Evolutionary conservation across 2,888 invertebrate genomes (phyloP).

Genomic region (Platerodrilus igneus): DNA sequence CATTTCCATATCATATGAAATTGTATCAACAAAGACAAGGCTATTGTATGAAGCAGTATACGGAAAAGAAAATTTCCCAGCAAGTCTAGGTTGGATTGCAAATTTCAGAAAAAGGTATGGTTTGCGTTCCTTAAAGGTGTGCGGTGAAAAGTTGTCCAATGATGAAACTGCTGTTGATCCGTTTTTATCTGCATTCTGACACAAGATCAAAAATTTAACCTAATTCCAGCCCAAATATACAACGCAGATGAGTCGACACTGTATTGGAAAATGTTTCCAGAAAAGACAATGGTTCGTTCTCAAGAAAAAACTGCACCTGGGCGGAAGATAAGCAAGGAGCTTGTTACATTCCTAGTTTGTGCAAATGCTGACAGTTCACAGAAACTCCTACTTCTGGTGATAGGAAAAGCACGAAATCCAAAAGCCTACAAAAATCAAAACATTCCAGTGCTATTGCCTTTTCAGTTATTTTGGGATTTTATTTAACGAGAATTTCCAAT

Average conservation of each 20-base stretch:
- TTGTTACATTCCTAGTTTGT: slow-evolving; percentile 13
- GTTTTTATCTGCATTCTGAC: slow-evolving; percentile 7
- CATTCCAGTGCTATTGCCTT: too few relatives aligned
- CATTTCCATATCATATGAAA: slow-evolving; percentile 7
- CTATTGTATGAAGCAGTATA: slow-evolving; percentile 11
- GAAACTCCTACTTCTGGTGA: slow-evolving; percentile 11
- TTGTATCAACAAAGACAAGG: slow-evolving; percentile 11
- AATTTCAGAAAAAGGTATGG: slow-evolving; percentile 18
- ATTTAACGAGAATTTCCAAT: too few relatives aligned
- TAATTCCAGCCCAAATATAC: slow-evolving; percentile 10
- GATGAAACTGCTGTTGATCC: slow-evolving; percentile 7
- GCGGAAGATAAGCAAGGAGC: slow-evolving; percentile 12
- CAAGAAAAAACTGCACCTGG: slow-evolving; percentile 12
- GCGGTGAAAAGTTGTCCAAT: slow-evolving; percentile 9
- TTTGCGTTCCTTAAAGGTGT: slow-evolving; percentile 14
- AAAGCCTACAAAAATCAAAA: slow-evolving; percentile 6
- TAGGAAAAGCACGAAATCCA: slow-evolving; percentile 8
- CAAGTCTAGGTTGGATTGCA: slow-evolving; percentile 13
- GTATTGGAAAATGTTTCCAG: slow-evolving; percentile 13
- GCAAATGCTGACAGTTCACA: slow-evolving; percentile 14
- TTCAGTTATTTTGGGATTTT: too few relatives aligned
- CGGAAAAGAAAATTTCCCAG: slow-evolving; percentile 13
- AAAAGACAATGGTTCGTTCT: slow-evolving; percentile 10
- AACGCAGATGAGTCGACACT: slow-evolving; percentile 14
- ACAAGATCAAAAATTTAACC: slow-evolving; percentile 1